These are phyloP conservation scores for Ditylenchus weischeri DNA, from an alignment of 2,888 invertebrate genomes.

Conservation along the genomic window DNA sequence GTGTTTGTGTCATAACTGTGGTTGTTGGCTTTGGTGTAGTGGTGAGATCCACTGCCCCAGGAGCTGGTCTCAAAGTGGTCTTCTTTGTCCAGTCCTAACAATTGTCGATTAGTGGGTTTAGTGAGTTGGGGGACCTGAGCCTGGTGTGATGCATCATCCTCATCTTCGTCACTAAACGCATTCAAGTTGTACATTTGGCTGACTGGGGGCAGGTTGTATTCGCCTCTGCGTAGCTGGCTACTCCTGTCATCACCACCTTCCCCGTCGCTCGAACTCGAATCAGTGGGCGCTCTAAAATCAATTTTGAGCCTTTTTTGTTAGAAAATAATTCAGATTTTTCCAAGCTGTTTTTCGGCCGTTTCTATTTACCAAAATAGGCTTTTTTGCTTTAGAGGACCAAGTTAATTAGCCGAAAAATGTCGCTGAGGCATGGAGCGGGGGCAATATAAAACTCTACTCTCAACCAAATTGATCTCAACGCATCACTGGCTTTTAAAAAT, in stretches of 20 bases:
- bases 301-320: no score
- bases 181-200: slow-evolving; percentile 50
- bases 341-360: no score
- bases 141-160: slow-evolving; percentile 22
- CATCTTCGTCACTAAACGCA: slow-evolving; percentile 42
- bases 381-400: no score
- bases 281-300: slow-evolving; percentile 7
- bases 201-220: slow-evolving; percentile 48
- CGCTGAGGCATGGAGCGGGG: no score
- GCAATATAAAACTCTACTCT: no score
- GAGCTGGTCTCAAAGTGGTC: slow-evolving; percentile 8
- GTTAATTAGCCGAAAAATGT: no score
- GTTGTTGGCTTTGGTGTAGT: slow-evolving; percentile 3
- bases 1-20: slow-evolving; percentile 8
- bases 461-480: no score
- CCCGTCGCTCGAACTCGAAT: slow-evolving; percentile 36
- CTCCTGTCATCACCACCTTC: neutral
- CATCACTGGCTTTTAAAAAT: no score
- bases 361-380: no score
- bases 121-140: neutral
- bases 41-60: slow-evolving; percentile 2
- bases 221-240: slow-evolving; percentile 35
- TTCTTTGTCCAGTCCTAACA: slow-evolving; percentile 4
- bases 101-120: slow-evolving; percentile 5
- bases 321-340: no score